A percentile compares a stretch with the other conserved stretches of the same genome.
Evolutionary conservation across 1,140 invertebrate species (phyloP).

Genomic region (Amyelois transitella): DNA sequence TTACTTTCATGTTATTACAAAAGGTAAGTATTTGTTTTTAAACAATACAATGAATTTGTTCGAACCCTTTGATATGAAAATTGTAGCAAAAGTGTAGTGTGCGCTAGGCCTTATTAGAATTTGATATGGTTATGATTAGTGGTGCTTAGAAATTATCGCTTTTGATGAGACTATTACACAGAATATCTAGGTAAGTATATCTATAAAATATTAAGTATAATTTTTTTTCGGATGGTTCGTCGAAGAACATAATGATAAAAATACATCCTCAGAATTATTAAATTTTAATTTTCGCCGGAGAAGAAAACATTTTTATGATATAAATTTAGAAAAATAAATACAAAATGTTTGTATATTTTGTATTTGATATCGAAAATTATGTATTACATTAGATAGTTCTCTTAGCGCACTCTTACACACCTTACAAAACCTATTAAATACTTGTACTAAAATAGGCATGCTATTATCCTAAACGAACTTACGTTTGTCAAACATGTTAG

Average conservation of each 20-base stretch:
- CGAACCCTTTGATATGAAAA: no score
- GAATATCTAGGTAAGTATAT: no score
- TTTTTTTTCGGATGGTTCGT: no score
- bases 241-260: no score
- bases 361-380: not conserved
- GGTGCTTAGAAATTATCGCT: no score
- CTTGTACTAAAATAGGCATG: conserved; percentile 72
- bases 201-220: no score
- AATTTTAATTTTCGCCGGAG: no score
- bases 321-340: not conserved
- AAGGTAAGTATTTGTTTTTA: no score
- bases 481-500: conserved; percentile 58
- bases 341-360: not conserved
- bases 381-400: conserved; percentile 10
- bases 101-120: not conserved
- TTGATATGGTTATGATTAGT: not conserved
- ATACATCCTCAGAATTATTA: no score
- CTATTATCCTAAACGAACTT: conserved; percentile 53
- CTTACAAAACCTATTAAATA: conserved; percentile 51
- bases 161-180: no score
- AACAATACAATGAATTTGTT: no score
- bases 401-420: conserved; percentile 45
- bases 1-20: not conserved
- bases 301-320: no score
- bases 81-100: not conserved